These are phyloP conservation scores for Dusona sp. DNA, from an alignment of 2,888 invertebrate genomes.

Conservation along the genomic window DNA sequence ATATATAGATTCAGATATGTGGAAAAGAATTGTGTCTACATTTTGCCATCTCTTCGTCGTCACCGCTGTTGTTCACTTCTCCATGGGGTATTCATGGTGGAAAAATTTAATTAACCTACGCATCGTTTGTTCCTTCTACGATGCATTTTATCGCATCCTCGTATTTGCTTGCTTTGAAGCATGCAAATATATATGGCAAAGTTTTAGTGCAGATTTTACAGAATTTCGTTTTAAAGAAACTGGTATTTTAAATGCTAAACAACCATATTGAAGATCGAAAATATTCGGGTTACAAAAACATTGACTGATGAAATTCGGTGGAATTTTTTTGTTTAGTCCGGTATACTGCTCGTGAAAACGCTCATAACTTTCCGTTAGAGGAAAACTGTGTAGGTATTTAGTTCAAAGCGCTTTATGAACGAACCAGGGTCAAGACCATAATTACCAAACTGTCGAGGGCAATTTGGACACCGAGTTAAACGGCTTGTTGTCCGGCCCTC, in stretches of 20 bases:
- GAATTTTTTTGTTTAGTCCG: background rate
- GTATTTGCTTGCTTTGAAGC: background rate
- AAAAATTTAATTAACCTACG: slow-evolving; percentile 59
- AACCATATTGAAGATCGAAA: background rate
- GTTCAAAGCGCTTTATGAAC: slow-evolving; percentile 1
- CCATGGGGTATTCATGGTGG: slow-evolving; percentile 55
- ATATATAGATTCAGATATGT: slow-evolving; percentile 2
- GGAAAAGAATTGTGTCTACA: slow-evolving; percentile 10
- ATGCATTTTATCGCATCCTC: slow-evolving; percentile 3
- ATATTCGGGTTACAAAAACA: background rate
- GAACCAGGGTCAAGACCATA: slow-evolving; percentile 2
- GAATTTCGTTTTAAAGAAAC: background rate
- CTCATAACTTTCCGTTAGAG: background rate
- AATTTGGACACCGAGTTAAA: slow-evolving; percentile 48
- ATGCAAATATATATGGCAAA: background rate
- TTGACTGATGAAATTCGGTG: background rate
- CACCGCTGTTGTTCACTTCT: slow-evolving; percentile 9
- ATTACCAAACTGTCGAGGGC: slow-evolving; percentile 32
- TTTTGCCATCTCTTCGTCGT: slow-evolving; percentile 26
- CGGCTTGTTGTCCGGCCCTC: slow-evolving; percentile 29
- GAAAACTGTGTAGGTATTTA: background rate
- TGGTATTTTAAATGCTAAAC: background rate
- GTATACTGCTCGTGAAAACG: background rate
- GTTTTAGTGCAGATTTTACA: background rate
- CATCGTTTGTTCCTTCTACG: slow-evolving; percentile 16